Percentiles rank a stretch among this genome's conserved stretches.
These are phyloP conservation scores for Drosophila anceps DNA, from an alignment of 2,888 invertebrate genomes.

Conservation along the genomic window DNA sequence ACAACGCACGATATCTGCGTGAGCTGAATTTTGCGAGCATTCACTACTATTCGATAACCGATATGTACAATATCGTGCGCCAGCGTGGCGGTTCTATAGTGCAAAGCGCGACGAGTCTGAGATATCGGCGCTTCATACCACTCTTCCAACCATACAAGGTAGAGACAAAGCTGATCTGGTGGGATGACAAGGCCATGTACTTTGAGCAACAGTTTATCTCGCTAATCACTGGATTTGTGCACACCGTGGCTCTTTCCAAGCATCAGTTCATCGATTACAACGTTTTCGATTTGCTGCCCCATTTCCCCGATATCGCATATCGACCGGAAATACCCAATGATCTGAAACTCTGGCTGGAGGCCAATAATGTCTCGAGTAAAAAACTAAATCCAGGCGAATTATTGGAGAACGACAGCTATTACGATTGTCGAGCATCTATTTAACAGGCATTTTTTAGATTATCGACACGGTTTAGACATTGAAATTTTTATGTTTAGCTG, in stretches of 20 bases:
- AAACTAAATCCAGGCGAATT: conserved; percentile 85
- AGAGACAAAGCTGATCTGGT: conserved; percentile 89
- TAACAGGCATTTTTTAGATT: background rate
- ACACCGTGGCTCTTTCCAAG: conserved; percentile 92
- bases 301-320: conserved; percentile 88
- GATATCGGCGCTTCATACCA: conserved; percentile 92
- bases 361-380: conserved; percentile 92
- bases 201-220: conserved; percentile 94
- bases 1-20: conserved; percentile 93
- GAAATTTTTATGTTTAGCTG: background rate
- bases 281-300: conserved; percentile 88
- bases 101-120: conserved; percentile 91
- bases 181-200: conserved; percentile 94
- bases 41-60: conserved; percentile 91
- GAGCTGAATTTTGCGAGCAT: conserved; percentile 95
- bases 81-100: conserved; percentile 89
- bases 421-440: conserved; percentile 1
- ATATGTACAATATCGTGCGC: conserved; percentile 89
- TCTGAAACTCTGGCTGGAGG: conserved; percentile 91
- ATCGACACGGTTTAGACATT: background rate
- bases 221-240: conserved; percentile 91
- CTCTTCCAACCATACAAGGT: conserved; percentile 90
- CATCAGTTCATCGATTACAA: conserved; percentile 90
- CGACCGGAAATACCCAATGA: conserved; percentile 90
- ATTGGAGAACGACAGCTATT: background rate